A percentile compares a stretch with the other conserved stretches of the same genome.
These are phyloP conservation scores for Siderastrea radians DNA, from an alignment of 92 coral and sea anemone species.

Conservation along the genomic window DNA sequence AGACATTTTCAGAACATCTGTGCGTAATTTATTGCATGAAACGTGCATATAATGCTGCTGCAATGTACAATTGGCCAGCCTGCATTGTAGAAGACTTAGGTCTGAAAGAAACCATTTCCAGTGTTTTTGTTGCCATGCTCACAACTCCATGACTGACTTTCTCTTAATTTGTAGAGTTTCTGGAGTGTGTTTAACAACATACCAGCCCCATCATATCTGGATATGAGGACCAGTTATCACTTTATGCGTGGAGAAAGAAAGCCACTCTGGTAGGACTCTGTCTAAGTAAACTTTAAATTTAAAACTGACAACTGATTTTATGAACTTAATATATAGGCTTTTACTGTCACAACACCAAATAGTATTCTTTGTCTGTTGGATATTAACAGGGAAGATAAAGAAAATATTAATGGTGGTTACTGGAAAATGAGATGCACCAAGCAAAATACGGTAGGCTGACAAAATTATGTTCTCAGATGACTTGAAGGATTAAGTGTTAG, in stretches of 20 bases:
- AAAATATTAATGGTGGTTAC: slow-evolving; percentile 94
- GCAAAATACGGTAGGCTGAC: slow-evolving; percentile 78
- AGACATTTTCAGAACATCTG: too few species aligned
- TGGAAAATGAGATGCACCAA: slow-evolving; percentile 99
- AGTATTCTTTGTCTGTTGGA: too few species aligned
- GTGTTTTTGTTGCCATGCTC: too few species aligned
- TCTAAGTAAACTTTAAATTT: not conserved
- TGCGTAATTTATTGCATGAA: too few species aligned
- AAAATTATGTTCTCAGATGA: not conserved
- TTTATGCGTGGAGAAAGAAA: slow-evolving; percentile 96
- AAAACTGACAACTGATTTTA: not conserved
- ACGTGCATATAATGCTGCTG: too few species aligned
- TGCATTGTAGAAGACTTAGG: too few species aligned
- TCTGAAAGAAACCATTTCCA: too few species aligned
- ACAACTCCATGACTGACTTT: not conserved
- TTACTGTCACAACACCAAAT: too few species aligned
- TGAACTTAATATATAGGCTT: too few species aligned
- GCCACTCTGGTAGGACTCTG: slow-evolving; percentile 86
- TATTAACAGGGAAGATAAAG: slow-evolving; percentile 87
- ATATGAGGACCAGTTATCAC: slow-evolving; percentile 94
- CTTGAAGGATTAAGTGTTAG: too few species aligned
- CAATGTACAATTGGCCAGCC: too few species aligned
- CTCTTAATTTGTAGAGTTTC: slow-evolving; percentile 77
- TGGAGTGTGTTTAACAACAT: slow-evolving; percentile 99
- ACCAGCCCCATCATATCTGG: slow-evolving; percentile 83